phyloP scores from a whole-genome alignment of 2,113 vertebrate genomes.

The Petroica traversi region DNA sequence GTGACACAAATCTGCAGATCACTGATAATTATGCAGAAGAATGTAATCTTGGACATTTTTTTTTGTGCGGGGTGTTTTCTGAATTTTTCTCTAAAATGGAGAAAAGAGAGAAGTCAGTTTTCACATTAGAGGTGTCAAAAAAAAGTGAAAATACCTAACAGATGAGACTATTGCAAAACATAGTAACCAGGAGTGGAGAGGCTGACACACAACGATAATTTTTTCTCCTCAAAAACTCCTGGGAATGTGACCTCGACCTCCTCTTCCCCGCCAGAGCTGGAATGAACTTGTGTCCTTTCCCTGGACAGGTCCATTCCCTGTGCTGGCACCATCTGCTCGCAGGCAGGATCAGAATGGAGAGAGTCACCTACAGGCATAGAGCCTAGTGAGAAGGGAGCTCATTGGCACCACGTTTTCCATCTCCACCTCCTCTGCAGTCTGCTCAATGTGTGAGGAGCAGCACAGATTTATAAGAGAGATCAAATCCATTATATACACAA shows the following conservation, averaged over 20 bases:
- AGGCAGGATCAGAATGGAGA: neutral
- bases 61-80: neutral
- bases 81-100: neutral
- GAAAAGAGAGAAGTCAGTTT: neutral
- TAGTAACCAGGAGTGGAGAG: neutral
- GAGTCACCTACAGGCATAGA: neutral
- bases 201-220: fast-evolving
- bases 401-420: fast-evolving
- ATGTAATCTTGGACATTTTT: neutral
- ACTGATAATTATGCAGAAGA: neutral
- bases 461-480: neutral
- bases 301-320: neutral
- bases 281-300: neutral
- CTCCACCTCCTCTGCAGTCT: neutral
- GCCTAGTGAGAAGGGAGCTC: neutral
- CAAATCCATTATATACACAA: neutral
- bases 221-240: neutral
- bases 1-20: neutral
- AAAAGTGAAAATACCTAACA: neutral
- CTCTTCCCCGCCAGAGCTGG: neutral
- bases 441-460: neutral
- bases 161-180: neutral
- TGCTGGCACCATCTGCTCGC: neutral
- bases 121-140: neutral
- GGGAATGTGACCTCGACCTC: neutral